Conservation (phyloP, 1,140 invertebrate genomes). For the Lasaia peninsularis region DNA sequence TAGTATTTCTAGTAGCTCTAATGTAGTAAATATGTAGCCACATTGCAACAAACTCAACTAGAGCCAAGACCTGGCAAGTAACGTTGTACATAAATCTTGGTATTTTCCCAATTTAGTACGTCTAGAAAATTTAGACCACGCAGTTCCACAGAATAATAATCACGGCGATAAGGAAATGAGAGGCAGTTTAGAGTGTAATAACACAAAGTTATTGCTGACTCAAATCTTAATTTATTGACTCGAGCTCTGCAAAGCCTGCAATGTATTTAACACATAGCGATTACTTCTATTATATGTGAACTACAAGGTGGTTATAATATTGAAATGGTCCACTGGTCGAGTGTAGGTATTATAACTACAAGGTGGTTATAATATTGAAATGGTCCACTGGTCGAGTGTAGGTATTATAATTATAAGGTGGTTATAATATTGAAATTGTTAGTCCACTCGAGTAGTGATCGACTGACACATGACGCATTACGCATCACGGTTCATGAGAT, state of each 20-base stretch:
- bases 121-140: slow-evolving; percentile 19
- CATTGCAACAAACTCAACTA: slow-evolving; percentile 19
- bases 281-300: too few relatives aligned
- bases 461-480: too few relatives aligned
- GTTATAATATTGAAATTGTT: too few relatives aligned
- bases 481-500: too few relatives aligned
- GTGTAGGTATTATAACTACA: too few relatives aligned
- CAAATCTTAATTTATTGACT: slow-evolving; percentile 6
- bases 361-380: too few relatives aligned
- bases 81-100: slow-evolving; percentile 21
- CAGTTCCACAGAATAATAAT: slow-evolving; percentile 8
- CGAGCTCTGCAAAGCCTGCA: slow-evolving; percentile 1
- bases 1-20: too few relatives aligned
- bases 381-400: too few relatives aligned
- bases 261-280: slow-evolving; percentile 6
- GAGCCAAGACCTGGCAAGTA: slow-evolving; percentile 24
- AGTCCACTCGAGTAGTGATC: too few relatives aligned
- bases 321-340: too few relatives aligned
- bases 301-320: too few relatives aligned
- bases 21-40: slow-evolving; percentile 19
- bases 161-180: slow-evolving; percentile 11
- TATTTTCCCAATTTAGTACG: slow-evolving; percentile 24
- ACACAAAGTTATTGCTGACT: slow-evolving; percentile 11
- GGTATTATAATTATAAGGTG: too few relatives aligned
- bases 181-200: slow-evolving; percentile 6